Conservation (phyloP, 1,140 invertebrate species). For the Hesperophylax magnus region DNA sequence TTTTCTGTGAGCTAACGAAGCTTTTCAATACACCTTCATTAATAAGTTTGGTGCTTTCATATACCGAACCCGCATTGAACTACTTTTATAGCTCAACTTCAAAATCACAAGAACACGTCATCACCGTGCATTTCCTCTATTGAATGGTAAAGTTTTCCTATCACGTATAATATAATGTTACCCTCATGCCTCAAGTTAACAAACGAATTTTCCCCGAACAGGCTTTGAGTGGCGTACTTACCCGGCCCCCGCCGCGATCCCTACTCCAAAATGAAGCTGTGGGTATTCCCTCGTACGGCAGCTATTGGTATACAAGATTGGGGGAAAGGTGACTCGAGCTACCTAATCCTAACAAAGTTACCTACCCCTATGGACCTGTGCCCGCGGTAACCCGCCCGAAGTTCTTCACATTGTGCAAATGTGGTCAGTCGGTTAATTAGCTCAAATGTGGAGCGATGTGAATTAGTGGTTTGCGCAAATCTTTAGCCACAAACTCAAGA, state of each 20-base stretch:
- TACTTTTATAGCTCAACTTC: not conserved
- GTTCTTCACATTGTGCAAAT: slow-evolving; percentile 22
- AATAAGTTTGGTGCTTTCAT: too few species aligned
- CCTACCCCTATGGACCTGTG: not conserved
- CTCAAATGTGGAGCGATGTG: slow-evolving; percentile 27
- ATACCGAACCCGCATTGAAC: not conserved
- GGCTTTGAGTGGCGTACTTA: slow-evolving; percentile 1
- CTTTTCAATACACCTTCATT: too few species aligned
- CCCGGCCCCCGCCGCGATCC: not conserved
- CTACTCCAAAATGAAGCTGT: not conserved
- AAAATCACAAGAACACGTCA: slow-evolving; percentile 7
- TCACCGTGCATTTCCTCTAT: not conserved
- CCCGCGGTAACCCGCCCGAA: slow-evolving; percentile 13
- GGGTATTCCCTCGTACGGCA: not conserved
- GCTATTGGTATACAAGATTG: slow-evolving; percentile 15
- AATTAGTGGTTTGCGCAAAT: not conserved
- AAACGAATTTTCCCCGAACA: too few species aligned
- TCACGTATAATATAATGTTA: not conserved
- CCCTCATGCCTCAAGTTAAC: not conserved
- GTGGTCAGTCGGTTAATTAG: slow-evolving; percentile 47
- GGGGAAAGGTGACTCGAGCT: slow-evolving; percentile 13
- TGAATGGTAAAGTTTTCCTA: not conserved
- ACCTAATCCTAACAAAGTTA: slow-evolving; percentile 39
- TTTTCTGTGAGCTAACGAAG: too few species aligned
- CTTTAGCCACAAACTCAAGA: too few species aligned